Conservation (phyloP, 2,113 vertebrate genomes). For the Gymnobelideus leadbeateri region DNA sequence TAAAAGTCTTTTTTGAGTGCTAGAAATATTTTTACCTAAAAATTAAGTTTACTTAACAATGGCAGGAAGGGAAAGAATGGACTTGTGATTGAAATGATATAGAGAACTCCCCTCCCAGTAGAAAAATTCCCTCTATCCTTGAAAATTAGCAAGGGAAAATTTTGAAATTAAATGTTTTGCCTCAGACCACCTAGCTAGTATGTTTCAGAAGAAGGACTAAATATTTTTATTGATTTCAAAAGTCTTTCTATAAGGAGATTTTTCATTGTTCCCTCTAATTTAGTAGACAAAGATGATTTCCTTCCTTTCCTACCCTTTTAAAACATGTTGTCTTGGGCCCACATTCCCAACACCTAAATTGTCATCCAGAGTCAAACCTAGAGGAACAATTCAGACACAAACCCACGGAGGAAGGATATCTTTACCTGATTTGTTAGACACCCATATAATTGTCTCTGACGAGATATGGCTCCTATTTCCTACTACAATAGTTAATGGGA, state of each 20-base stretch:
- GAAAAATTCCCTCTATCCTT: background rate
- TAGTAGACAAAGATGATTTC: background rate
- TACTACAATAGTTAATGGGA: conserved; percentile 94
- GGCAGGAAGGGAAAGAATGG: background rate
- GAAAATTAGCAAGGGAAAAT: background rate
- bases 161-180: background rate
- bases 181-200: background rate
- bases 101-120: background rate
- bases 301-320: conserved; percentile 71
- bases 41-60: conserved; percentile 55
- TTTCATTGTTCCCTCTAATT: conserved; percentile 29
- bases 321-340: conserved; percentile 70
- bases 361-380: conserved; percentile 79
- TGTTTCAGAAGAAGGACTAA: background rate
- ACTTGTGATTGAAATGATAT: background rate
- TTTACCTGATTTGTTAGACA: conserved; percentile 98
- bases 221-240: conserved; percentile 36
- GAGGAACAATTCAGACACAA: conserved; percentile 79
- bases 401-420: conserved; percentile 81
- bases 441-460: conserved; percentile 95
- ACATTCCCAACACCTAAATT: conserved; percentile 77
- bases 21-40: background rate
- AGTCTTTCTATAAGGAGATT: background rate
- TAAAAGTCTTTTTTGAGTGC: conserved; percentile 33
- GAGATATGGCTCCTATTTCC: conserved; percentile 93